These are phyloP conservation scores for Forficula auricularia DNA, from an alignment of 1,140 invertebrate species.

Conservation along the genomic window DNA sequence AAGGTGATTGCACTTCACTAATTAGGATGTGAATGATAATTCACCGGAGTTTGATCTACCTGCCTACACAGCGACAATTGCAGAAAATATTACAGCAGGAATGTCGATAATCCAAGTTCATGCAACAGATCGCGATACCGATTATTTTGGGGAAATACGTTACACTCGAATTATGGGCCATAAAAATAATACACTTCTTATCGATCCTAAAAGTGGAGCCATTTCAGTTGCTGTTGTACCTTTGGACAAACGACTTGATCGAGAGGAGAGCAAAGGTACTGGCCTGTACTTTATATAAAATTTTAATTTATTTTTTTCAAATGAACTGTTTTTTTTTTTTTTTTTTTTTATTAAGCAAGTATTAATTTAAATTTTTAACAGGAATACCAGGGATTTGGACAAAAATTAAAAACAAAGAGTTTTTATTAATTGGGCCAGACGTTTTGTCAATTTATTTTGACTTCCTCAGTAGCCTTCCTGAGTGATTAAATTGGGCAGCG, in stretches of 20 bases:
- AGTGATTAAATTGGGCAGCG: too few species aligned
- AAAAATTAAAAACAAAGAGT: too few species aligned
- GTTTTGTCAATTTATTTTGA: too few species aligned
- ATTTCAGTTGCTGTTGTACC: conserved; percentile 44
- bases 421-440: too few species aligned
- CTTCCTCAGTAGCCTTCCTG: too few species aligned
- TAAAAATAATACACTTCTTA: conserved; percentile 49
- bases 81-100: conserved; percentile 61
- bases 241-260: conserved; percentile 44
- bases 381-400: too few species aligned
- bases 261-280: conserved; percentile 48
- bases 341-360: too few species aligned
- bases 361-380: too few species aligned
- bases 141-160: conserved; percentile 46
- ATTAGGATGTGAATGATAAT: conserved; percentile 85
- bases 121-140: conserved; percentile 58
- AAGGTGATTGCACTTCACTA: too few species aligned
- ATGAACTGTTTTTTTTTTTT: too few species aligned
- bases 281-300: not conserved
- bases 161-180: conserved; percentile 60
- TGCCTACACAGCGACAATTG: conserved; percentile 51
- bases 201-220: conserved; percentile 60
- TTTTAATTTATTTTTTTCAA: too few species aligned
- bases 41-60: conserved; percentile 56
- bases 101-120: conserved; percentile 31